Evolutionary conservation across 2,113 vertebrate genomes (phyloP).

Genomic region (Lasiurus borealis): DNA sequence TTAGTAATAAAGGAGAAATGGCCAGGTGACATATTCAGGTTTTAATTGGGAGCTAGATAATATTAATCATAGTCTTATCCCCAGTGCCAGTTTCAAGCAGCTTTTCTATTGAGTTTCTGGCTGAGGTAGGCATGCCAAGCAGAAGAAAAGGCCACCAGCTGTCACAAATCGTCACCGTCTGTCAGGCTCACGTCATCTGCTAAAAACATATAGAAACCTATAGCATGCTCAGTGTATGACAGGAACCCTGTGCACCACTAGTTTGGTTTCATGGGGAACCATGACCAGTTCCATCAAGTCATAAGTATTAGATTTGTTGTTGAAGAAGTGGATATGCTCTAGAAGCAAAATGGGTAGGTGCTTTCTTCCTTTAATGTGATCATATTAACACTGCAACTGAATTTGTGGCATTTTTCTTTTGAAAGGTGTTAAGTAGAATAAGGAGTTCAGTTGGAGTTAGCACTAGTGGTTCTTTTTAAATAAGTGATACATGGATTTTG

Average conservation of each 20-base stretch:
- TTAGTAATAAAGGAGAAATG: conserved; percentile 42
- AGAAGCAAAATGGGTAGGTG: background rate
- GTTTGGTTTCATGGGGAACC: background rate
- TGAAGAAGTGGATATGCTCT: background rate
- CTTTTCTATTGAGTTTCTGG: background rate
- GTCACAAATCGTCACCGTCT: background rate
- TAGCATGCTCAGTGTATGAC: background rate
- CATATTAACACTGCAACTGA: background rate
- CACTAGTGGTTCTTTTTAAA: background rate
- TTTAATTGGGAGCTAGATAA: conserved; percentile 13
- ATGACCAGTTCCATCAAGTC: conserved; percentile 7
- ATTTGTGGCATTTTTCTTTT: background rate
- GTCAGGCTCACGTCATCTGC: background rate
- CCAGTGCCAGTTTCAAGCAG: background rate
- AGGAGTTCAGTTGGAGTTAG: background rate
- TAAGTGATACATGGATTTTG: background rate
- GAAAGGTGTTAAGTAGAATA: background rate
- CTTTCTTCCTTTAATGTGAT: background rate
- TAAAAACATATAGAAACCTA: conserved; percentile 55
- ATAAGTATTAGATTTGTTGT: background rate
- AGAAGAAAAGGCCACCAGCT: background rate
- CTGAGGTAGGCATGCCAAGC: background rate
- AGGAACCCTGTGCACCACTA: background rate
- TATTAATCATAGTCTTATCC: conserved; percentile 27
- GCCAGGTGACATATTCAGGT: background rate